Conservation (phyloP, 2,113 vertebrate species). For the Halcyon malimbica region DNA sequence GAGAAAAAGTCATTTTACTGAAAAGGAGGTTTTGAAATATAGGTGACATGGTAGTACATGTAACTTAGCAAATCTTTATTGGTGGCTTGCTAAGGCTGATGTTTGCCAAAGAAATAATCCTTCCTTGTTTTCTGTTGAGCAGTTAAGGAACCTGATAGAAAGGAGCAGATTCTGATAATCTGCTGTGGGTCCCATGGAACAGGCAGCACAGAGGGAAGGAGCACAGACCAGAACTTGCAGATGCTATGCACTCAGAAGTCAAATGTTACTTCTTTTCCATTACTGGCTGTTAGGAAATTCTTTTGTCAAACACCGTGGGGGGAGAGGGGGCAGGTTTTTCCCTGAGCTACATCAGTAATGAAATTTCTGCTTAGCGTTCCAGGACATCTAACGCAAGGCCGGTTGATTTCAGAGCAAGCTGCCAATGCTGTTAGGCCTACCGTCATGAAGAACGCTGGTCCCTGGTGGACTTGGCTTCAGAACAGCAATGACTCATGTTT, state of each 20-base stretch:
- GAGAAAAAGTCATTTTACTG: not conserved
- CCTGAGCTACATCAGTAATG: not conserved
- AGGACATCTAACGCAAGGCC: not conserved
- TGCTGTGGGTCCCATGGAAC: not conserved
- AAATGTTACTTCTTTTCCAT: constrained; percentile 42
- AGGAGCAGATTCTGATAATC: not conserved
- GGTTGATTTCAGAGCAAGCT: not conserved
- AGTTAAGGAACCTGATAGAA: not conserved
- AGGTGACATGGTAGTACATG: not conserved
- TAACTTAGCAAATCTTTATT: not conserved
- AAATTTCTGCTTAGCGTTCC: constrained; percentile 25
- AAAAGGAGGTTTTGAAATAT: not conserved
- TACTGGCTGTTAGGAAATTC: constrained; percentile 20
- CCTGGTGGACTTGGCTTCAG: constrained; percentile 28
- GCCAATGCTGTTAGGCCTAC: not conserved
- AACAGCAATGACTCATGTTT: constrained; percentile 46
- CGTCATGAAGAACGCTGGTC: not conserved
- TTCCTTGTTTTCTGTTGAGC: not conserved
- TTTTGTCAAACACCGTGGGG: not conserved
- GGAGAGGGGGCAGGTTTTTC: not conserved
- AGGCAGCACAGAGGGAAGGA: not conserved
- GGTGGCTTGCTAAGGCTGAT: not conserved
- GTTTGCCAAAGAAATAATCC: not conserved
- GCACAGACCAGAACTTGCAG: not conserved
- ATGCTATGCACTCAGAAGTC: not conserved